Evolutionary conservation across 2,888 invertebrate genomes (phyloP).

Genomic region (Lathronympha strigana): DNA sequence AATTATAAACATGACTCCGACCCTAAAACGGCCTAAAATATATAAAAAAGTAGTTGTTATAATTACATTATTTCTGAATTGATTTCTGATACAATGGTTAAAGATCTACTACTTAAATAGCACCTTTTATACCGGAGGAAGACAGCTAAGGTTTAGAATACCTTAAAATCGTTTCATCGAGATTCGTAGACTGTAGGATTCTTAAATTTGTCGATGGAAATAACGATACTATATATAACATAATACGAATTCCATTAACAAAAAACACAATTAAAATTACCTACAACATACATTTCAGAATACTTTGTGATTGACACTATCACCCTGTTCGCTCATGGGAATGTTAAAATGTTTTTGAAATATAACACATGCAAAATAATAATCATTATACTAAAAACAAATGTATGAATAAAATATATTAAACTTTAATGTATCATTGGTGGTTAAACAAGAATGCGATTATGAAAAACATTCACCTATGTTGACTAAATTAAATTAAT

Average conservation of each 20-base stretch:
- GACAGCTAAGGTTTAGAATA: slow-evolving; percentile 53
- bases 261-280: slow-evolving; percentile 42
- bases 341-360: slow-evolving; percentile 39
- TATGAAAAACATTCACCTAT: slow-evolving; percentile 42
- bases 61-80: slow-evolving; percentile 3
- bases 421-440: slow-evolving; percentile 48
- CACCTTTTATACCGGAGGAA: slow-evolving; percentile 60
- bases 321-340: slow-evolving; percentile 31
- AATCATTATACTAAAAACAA: slow-evolving; percentile 34
- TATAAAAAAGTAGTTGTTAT: slow-evolving; percentile 46
- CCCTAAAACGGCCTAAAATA: slow-evolving; percentile 66
- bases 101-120: slow-evolving; percentile 51
- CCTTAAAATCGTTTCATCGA: slow-evolving; percentile 37
- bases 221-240: slow-evolving; percentile 74
- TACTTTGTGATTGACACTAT: slow-evolving; percentile 45
- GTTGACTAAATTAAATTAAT: slow-evolving; percentile 39
- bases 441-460: slow-evolving; percentile 48
- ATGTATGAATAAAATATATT: slow-evolving; percentile 37
- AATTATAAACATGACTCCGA: slow-evolving; percentile 78
- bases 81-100: slow-evolving; percentile 1
- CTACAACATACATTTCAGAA: slow-evolving; percentile 33
- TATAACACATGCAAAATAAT: slow-evolving; percentile 28
- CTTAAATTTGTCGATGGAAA: slow-evolving; percentile 63
- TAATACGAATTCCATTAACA: slow-evolving; percentile 76
- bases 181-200: slow-evolving; percentile 34